Evolutionary conservation across 2,797 vertebrate genomes (phyloP), one percentile per base, ranked within the genome.

Genomic region (Phylloscopus collybita): DNA sequence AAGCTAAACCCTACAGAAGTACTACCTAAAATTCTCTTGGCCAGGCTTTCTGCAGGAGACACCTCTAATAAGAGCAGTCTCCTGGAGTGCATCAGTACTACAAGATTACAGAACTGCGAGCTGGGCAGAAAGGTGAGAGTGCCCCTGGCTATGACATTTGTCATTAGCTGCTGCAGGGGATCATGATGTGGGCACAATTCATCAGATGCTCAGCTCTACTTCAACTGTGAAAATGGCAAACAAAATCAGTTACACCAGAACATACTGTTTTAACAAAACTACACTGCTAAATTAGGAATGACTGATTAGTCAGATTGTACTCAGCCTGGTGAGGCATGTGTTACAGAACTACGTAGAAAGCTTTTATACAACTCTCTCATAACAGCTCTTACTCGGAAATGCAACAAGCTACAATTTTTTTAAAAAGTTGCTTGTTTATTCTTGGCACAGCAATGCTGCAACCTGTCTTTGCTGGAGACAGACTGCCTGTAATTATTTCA

Each of bases 171-270:
- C 67, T 72, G 72, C 69, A 62, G 49, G 34, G 86, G 36, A 49
- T 7, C 2, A 1, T 56, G 45, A 44, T 16, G 45, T 40, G 51
- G 47, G 51, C 67, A 61, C 34, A 29, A 51, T 30, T 51, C 40
- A 62, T 34, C 62, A 60, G 40, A 59, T 38, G 25, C 53, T 74
- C 73, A 70, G 60, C 59, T 89, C 29, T 60, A 40, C n/a, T 86
- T 86, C 66, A 81, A 11, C 88, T 40, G 81, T 60, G 79, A 93
- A 92, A 94, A 71, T 25, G n/a, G 71, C 85, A 92, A 94, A 80
- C 59, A 64, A 74, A 71, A 67, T 69, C 85, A 85, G 34, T 14
- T 36, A 64, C 54, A 72, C 25, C 67, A 93, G 82, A 84, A 89
- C 81, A 88, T 44, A 78, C 32, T 84, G 71, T 38, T 54, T 72